Evolutionary conservation across 2,797 vertebrate species (phyloP).

Genomic region (Rhincodon typus): DNA sequence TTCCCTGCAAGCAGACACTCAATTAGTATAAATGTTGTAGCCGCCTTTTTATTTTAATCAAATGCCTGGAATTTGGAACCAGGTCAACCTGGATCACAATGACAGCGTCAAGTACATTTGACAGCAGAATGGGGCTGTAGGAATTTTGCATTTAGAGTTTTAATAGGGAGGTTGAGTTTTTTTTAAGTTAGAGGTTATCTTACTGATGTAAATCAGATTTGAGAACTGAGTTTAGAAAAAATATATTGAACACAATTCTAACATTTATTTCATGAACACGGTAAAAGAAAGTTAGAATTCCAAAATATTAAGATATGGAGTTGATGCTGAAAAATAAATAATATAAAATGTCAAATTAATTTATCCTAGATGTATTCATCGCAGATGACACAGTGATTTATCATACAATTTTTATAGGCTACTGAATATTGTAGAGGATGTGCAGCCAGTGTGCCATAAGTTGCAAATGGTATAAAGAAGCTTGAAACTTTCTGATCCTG

Average conservation of each 20-base stretch:
- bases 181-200: neutral
- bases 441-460: neutral
- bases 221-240: neutral
- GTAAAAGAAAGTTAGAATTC: neutral
- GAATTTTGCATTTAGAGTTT: neutral
- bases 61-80: neutral
- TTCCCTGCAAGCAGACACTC: neutral
- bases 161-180: neutral
- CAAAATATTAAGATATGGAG: neutral
- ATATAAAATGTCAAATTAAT: slow-evolving; percentile 14
- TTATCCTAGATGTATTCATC: neutral
- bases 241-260: neutral
- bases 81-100: neutral
- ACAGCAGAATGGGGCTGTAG: neutral
- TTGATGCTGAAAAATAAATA: slow-evolving; percentile 8
- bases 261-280: neutral
- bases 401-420: neutral
- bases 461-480: neutral
- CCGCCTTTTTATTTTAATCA: neutral
- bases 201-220: neutral
- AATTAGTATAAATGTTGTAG: neutral
- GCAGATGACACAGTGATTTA: neutral
- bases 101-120: neutral
- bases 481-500: neutral
- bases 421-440: neutral